Percentiles rank a stretch among this genome's conserved stretches.
Evolutionary conservation across 2,797 vertebrate genomes (phyloP).

Genomic region (Chanos chanos): DNA sequence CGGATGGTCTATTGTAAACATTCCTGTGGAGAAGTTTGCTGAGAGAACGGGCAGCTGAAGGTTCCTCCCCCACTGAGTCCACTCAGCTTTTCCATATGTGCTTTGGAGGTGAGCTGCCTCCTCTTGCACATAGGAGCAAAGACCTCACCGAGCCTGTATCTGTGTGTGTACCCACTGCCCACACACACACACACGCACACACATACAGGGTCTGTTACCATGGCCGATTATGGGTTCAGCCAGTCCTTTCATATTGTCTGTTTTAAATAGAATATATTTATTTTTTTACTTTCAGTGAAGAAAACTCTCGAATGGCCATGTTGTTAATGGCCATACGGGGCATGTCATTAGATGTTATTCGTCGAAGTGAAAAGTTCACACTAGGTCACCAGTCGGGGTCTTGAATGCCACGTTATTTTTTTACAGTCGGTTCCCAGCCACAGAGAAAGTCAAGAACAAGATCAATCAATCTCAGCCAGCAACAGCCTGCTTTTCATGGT

Average conservation of each 20-base stretch:
- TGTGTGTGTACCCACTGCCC: neutral
- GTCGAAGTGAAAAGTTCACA: neutral
- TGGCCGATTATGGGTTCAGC: too few species aligned
- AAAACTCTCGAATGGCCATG: too few species aligned
- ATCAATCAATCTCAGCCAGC: constrained; percentile 5
- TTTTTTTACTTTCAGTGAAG: too few species aligned
- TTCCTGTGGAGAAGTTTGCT: constrained; percentile 2
- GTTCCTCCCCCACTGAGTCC: constrained; percentile 1
- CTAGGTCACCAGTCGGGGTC: neutral
- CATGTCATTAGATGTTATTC: too few species aligned
- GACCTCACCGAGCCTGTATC: neutral
- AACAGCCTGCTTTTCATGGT: neutral
- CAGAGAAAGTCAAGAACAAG: constrained; percentile 13
- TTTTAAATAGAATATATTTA: too few species aligned
- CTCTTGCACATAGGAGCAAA: neutral
- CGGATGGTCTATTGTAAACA: constrained; percentile 11
- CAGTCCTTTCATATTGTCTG: too few species aligned
- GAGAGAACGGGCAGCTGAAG: neutral
- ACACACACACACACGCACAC: neutral
- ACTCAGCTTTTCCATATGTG: constrained; percentile 21
- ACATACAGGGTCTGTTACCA: neutral
- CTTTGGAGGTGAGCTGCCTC: neutral
- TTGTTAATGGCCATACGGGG: too few species aligned
- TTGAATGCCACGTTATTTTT: neutral
- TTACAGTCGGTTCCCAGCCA: neutral